Evolutionary conservation across 2,797 vertebrate genomes (phyloP), one percentile per base, ranked within the genome.

Genomic region (Scarus forsteni): DNA sequence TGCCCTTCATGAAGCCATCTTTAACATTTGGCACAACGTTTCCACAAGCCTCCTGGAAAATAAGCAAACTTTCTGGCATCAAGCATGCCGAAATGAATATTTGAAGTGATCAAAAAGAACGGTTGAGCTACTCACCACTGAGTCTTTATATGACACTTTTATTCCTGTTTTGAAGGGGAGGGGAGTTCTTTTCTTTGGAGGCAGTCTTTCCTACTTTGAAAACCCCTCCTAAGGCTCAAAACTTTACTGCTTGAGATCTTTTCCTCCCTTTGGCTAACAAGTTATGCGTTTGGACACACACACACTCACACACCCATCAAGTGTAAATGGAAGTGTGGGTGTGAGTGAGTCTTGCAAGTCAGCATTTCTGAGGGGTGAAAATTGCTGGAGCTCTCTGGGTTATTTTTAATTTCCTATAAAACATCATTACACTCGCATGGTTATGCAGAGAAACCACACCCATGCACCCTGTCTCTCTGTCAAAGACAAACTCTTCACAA

Each of bases 381-480:
- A 89, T 83, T 79, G 72, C 66, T 79, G 65, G 73, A 56, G 76
- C 84, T 80, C 74, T 82, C 79, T 50, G 35, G 83, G 86, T 86
- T 88, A 91, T 89, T 92, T 92, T 86, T 83, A 91, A 90, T 90
- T 90, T 85, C 77, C 79, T 79, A 86, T 86, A 82, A 83, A 78
- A 75, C 71, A 76, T 85, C 79, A 82, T 84, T 82, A 84, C 45
- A 39, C 70, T 63, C 18, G 18, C 66, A 59, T 80, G 68, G 72
- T 77, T 76, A 65, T 68, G 53, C 64, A 71, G 42, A 11, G 13
- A 16, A 60, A 65, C 69, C 66, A 59, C 55, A 55, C 56, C 43
- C 50, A 16, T 68, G 56, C 61, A 44, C 63, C 35, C 40, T 8
- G 18, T 54, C 65, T 46, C 61, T 70, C 72, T 58, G 70, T 68